These are phyloP conservation scores for Nineta flava DNA, from an alignment of 2,888 invertebrate species.

Conservation along the genomic window DNA sequence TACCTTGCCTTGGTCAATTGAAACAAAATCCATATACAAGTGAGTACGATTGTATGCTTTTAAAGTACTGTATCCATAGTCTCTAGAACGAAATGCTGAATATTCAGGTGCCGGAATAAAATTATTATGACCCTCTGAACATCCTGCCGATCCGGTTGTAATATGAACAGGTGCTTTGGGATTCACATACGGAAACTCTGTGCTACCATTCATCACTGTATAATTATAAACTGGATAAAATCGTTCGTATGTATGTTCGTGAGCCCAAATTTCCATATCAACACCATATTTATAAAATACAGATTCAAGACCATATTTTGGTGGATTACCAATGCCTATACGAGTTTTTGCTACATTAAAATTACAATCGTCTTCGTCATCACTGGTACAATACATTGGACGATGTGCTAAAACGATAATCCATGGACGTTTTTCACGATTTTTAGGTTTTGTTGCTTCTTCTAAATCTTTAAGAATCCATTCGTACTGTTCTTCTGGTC, in stretches of 20 bases:
- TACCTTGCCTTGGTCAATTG: conserved; percentile 24
- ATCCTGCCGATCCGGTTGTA: conserved; percentile 70
- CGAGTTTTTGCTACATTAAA: conserved; percentile 41
- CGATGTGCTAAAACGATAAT: conserved; percentile 58
- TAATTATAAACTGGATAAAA: conserved; percentile 78
- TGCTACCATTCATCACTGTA: conserved; percentile 42
- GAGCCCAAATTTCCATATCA: conserved; percentile 81
- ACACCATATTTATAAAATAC: conserved; percentile 70
- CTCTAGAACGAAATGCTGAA: conserved; percentile 63
- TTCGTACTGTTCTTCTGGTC: conserved; percentile 43
- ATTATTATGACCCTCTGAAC: conserved; percentile 54
- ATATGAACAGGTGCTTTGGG: conserved; percentile 76
- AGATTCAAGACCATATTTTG: conserved; percentile 47
- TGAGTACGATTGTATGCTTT: conserved; percentile 61
- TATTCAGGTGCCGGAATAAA: conserved; percentile 36
- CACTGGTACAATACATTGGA: conserved; percentile 65
- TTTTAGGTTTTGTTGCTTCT: conserved; percentile 55
- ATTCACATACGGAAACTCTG: conserved; percentile 41
- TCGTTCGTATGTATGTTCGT: conserved; percentile 88
- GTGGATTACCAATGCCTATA: conserved; percentile 31
- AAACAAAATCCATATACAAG: conserved; percentile 61
- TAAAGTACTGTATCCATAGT: conserved; percentile 79
- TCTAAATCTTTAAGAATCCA: conserved; percentile 77
- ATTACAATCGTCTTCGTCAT: conserved; percentile 53
- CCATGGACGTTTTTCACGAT: conserved; percentile 56